Evolutionary conservation across 2,888 invertebrate species (phyloP).

Genomic region (Julus scanicus): DNA sequence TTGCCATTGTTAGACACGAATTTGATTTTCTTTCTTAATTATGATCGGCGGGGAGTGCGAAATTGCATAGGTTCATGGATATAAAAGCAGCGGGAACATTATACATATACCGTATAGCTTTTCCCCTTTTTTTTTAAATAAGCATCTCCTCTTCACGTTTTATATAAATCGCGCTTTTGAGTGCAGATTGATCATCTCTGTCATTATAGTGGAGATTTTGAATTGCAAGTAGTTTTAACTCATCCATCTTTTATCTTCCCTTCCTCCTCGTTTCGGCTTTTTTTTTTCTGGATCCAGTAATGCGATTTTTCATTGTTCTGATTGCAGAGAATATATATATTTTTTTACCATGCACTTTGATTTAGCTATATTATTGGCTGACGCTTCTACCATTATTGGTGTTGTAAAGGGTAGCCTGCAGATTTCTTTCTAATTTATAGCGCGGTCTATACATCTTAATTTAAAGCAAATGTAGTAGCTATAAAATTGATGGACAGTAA

Average conservation of each 20-base stretch:
- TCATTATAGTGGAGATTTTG: background rate
- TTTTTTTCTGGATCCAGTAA: background rate
- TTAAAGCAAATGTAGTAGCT: background rate
- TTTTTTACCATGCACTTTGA: background rate
- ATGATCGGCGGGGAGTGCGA: slow-evolving; percentile 36
- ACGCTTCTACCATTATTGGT: background rate
- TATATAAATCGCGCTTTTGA: slow-evolving; percentile 24
- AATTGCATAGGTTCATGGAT: background rate
- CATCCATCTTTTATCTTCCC: slow-evolving; percentile 37
- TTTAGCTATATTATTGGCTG: slow-evolving; percentile 3
- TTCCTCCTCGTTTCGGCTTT: slow-evolving; percentile 12
- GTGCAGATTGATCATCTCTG: slow-evolving; percentile 30
- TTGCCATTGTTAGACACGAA: slow-evolving; percentile 42
- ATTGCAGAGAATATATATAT: background rate
- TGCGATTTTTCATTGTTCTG: slow-evolving; percentile 39
- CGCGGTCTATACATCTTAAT: background rate
- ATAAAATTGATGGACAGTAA: too few relatives aligned
- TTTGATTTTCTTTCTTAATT: slow-evolving; percentile 39
- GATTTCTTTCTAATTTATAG: background rate
- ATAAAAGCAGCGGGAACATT: background rate
- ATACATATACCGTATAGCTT: background rate
- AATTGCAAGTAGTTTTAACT: slow-evolving; percentile 30
- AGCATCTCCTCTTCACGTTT: slow-evolving; percentile 35
- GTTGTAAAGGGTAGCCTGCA: background rate
- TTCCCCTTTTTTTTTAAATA: background rate